Conservation (phyloP, 2,113 vertebrate species). For the Verasper variegatus region DNA sequence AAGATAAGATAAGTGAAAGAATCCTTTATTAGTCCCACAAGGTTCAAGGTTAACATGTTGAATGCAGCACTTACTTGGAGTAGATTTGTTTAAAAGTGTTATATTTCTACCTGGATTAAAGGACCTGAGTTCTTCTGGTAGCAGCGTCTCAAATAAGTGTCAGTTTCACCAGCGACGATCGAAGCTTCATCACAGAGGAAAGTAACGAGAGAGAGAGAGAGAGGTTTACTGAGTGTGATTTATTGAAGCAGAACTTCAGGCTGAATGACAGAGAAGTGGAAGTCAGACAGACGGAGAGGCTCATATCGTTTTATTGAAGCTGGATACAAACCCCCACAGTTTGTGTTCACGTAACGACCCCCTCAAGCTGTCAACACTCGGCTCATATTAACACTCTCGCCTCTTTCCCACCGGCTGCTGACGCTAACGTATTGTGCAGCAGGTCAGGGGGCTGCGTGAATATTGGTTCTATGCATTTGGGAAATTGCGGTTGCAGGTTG, state of each 20-base stretch:
- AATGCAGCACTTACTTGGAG: no score
- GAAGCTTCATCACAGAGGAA: no score
- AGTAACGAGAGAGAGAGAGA: background rate
- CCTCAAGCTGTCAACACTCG: constrained; percentile 60
- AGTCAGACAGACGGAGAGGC: constrained; percentile 35
- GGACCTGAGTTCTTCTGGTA: no score
- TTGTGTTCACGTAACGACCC: constrained; percentile 43
- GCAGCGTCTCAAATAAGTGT: no score
- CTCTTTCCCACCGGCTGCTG: constrained; percentile 49
- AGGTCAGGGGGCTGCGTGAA: constrained; percentile 11
- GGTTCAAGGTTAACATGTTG: no score
- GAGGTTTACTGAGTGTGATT: background rate
- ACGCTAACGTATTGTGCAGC: constrained; percentile 13
- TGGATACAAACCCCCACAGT: constrained; percentile 50
- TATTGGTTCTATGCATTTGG: constrained; percentile 8
- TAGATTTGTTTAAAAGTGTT: no score
- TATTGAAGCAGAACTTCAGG: background rate
- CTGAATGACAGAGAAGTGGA: constrained; percentile 21
- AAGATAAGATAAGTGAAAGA: no score
- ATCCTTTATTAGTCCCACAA: no score
- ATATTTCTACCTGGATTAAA: no score
- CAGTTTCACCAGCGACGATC: no score
- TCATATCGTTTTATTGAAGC: constrained; percentile 58
- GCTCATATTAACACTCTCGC: constrained; percentile 42
- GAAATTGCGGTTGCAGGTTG: constrained; percentile 16